A percentile compares a stretch with the other conserved stretches of the same genome.
Conservation (phyloP, 1,140 invertebrate species). For the Drosophila subpulchrella region DNA sequence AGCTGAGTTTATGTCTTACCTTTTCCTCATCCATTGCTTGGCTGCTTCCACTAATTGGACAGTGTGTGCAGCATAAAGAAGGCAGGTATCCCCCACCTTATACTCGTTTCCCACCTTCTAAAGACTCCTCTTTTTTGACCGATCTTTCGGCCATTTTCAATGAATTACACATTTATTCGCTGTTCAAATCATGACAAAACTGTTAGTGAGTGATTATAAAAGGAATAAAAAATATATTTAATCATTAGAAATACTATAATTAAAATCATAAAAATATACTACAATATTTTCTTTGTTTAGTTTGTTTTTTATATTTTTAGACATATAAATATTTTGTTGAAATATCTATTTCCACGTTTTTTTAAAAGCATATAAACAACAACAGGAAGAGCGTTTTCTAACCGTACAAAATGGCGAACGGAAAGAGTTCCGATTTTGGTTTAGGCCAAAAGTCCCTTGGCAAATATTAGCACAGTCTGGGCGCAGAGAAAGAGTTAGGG, state of each 20-base stretch:
- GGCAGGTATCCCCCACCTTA: conserved; percentile 28
- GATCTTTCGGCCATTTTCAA: conserved; percentile 48
- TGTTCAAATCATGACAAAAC: conserved; percentile 40
- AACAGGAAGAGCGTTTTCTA: conserved; percentile 7
- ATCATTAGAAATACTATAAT: too few relatives aligned
- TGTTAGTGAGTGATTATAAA: conserved; percentile 32
- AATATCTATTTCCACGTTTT: background rate
- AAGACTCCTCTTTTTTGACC: conserved; percentile 5
- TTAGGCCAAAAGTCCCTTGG: conserved; percentile 50
- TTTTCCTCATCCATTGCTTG: conserved; percentile 33
- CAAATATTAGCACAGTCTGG: conserved; percentile 76
- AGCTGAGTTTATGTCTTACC: conserved; percentile 34
- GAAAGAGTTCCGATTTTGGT: conserved; percentile 16
- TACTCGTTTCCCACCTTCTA: conserved; percentile 15
- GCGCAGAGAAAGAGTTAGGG: conserved; percentile 36
- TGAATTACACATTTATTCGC: conserved; percentile 54
- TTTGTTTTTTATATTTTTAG: background rate
- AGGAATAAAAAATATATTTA: background rate
- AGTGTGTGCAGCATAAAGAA: conserved; percentile 53
- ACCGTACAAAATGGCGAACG: conserved; percentile 61
- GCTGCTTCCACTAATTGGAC: conserved; percentile 75
- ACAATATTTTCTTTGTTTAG: background rate
- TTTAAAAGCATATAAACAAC: conserved; percentile 13
- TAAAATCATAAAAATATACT: too few relatives aligned
- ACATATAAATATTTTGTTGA: background rate